These are phyloP conservation scores for Danio aesculapii DNA, from an alignment of 2,797 vertebrate genomes.

Conservation along the genomic window DNA sequence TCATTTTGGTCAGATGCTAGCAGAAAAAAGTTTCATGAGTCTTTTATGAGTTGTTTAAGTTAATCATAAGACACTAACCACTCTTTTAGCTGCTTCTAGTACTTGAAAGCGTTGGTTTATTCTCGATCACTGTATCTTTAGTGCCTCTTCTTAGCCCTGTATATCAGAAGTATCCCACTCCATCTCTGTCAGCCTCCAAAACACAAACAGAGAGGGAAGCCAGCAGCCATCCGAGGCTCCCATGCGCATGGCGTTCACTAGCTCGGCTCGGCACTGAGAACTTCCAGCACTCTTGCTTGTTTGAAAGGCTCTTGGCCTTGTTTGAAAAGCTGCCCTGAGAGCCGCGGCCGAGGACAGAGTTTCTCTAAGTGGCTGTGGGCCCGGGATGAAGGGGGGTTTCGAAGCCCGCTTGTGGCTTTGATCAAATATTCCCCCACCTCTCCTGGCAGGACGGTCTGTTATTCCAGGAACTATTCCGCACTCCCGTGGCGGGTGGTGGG, in stretches of 20 bases:
- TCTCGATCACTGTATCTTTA: conserved; percentile 18
- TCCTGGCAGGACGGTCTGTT: conserved; percentile 69
- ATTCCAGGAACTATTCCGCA: conserved; percentile 72
- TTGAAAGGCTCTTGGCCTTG: conserved; percentile 47
- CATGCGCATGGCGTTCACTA: conserved; percentile 47
- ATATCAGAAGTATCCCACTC: conserved; percentile 17
- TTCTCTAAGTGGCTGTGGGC: conserved; percentile 62
- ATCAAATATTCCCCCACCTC: conserved; percentile 67
- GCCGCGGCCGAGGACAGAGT: conserved; percentile 54
- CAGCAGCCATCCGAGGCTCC: conserved; percentile 17
- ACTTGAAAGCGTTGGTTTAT: conserved; percentile 1
- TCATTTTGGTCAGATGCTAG: no score
- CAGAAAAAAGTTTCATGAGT: no score
- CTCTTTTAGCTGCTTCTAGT: background rate
- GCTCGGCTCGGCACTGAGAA: conserved; percentile 33
- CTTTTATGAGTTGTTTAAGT: no score
- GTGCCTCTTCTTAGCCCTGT: conserved; percentile 9
- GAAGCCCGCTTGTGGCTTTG: conserved; percentile 63
- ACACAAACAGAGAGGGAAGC: conserved; percentile 22
- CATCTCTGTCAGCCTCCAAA: conserved; percentile 6
- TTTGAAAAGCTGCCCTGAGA: conserved; percentile 60
- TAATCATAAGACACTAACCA: no score
- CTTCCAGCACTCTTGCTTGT: conserved; percentile 52
- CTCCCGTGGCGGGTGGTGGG: conserved; percentile 46
- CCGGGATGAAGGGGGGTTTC: conserved; percentile 33